A percentile compares a stretch with the other conserved stretches of the same genome.
Evolutionary conservation across 2,797 vertebrate species (phyloP).

Genomic region (Enteromius argenteus): DNA sequence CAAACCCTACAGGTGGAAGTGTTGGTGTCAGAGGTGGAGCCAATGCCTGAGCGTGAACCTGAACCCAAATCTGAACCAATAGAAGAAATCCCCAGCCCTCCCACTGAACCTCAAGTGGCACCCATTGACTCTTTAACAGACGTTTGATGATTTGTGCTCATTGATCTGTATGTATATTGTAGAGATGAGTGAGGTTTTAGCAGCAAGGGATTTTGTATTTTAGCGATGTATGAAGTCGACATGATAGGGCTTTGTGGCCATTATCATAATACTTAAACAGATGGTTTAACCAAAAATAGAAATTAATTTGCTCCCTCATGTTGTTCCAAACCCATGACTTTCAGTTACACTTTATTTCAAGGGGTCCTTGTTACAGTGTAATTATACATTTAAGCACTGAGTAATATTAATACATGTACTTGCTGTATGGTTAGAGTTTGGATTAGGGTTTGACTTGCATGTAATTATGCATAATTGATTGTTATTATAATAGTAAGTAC

Average conservation of each 20-base stretch:
- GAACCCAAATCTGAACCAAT: conserved; percentile 53
- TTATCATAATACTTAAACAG: neutral
- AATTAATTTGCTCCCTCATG: neutral
- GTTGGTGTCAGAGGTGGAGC: conserved; percentile 73
- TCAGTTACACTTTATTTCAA: too few species aligned
- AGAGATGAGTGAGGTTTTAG: conserved; percentile 14
- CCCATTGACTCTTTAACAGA: conserved; percentile 72
- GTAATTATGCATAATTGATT: too few species aligned
- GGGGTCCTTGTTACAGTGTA: too few species aligned
- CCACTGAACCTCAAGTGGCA: conserved; percentile 81
- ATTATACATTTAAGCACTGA: too few species aligned
- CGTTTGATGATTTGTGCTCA: conserved; percentile 41
- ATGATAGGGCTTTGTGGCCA: neutral
- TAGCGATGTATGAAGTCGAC: neutral
- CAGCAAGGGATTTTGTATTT: conserved; percentile 11
- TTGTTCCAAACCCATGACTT: neutral
- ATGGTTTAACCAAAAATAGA: neutral
- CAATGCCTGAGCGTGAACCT: conserved; percentile 24
- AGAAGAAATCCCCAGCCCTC: conserved; percentile 73
- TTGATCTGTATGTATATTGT: conserved; percentile 29
- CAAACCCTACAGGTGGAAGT: conserved; percentile 72
- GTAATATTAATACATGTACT: too few species aligned
- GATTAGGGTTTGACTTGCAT: too few species aligned
- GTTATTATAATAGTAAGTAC: too few species aligned
- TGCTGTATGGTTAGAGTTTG: too few species aligned